Base-by-base conservation (phyloP, 2,888 invertebrate species). In the Helicoverpa assulta region DNA sequence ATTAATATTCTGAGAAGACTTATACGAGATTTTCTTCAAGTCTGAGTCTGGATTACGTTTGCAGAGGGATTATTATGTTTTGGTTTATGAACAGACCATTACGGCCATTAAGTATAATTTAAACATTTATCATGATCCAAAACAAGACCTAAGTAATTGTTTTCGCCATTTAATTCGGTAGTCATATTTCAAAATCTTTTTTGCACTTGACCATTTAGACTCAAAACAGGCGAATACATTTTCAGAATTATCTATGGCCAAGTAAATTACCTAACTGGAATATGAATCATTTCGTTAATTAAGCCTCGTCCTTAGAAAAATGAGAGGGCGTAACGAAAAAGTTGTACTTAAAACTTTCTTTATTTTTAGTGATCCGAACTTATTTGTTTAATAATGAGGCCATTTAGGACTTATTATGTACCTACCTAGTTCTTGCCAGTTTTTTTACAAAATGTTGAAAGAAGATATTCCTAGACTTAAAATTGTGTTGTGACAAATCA, bases 211-310 rank as follows among this genome's bases (percentile, higher is more conserved):
- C n/a, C 47, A 47, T 68, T 47, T 12, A 19, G 43, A 29, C 16
- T 5, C 37, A 51, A 75, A 75, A 53, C 53, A 54, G 53, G 64
- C 47, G 6, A 54, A 65, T 71, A 67, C 58, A 58, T 67, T 58
- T 50, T 40, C 8, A 52, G 54, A 26, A 67, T 61, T 60, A 29
- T 47, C 21, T 21, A 21, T 21, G 53, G 18, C 43, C 10, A 18
- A 47, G 19, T 61, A 57, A 71, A 60, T 60, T 47, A 54, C 18
- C 29, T 47, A 67, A 59, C 47, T 19, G 16, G 55, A 50, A 26
- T n/a, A 43, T 57, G 54, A 51, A 67, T 67, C 56, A 71, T 52
- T 67, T 50, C 53, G 18, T 29, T 66, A 75, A 75, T 64, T 70
- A 72, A 66, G 55, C 73, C 55, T 43, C 19, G 7, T 47, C 33